A percentile compares a stretch with the other conserved stretches of the same genome.
Evolutionary conservation across 2,113 vertebrate genomes (phyloP).

Genomic region (Columba janthina): DNA sequence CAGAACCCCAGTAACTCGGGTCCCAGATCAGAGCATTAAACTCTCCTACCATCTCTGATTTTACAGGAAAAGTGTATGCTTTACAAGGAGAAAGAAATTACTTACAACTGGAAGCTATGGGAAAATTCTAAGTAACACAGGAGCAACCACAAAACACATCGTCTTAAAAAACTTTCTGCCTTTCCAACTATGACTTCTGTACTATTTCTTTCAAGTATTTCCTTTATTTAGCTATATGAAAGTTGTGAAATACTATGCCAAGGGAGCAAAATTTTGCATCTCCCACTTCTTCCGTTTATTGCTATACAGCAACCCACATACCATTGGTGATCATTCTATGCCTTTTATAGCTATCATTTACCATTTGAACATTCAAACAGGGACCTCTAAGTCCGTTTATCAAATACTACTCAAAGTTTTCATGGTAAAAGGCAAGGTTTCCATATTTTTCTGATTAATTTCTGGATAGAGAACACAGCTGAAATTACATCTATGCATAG

Average conservation of each 20-base stretch:
- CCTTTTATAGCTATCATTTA: not conserved
- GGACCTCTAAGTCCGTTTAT: not conserved
- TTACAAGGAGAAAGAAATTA: not conserved
- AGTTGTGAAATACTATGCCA: not conserved
- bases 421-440: not conserved
- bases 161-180: not conserved
- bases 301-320: not conserved
- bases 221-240: not conserved
- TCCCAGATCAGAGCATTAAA: not conserved
- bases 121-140: not conserved
- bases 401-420: not conserved
- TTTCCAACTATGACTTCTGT: not conserved
- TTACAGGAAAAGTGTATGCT: not conserved
- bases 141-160: not conserved
- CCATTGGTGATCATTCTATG: not conserved
- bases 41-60: not conserved
- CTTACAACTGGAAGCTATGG: not conserved
- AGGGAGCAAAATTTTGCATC: not conserved
- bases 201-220: not conserved
- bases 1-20: not conserved
- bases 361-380: not conserved
- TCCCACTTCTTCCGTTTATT: not conserved
- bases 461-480: not conserved
- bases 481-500: not conserved
- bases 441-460: not conserved